Conservation (phyloP, 2,113 vertebrate species). For the Cavia aperea region DNA sequence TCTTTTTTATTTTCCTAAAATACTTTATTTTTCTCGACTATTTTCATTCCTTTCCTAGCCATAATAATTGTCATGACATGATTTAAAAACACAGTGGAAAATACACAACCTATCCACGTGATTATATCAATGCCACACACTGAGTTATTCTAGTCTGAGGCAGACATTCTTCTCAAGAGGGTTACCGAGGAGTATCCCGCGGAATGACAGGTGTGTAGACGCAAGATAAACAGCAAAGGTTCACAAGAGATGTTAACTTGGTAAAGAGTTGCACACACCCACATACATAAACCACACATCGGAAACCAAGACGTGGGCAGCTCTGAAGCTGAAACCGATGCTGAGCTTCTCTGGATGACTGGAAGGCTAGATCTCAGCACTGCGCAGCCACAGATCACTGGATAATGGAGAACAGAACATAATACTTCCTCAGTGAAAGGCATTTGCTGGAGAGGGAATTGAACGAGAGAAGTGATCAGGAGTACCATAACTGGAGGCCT, state of each 20-base stretch:
- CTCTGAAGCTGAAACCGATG: background rate
- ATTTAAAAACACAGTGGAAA: background rate
- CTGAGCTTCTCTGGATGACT: background rate
- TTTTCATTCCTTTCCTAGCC: background rate
- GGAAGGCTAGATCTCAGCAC: background rate
- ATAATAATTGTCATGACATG: background rate
- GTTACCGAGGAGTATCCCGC: background rate
- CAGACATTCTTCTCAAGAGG: background rate
- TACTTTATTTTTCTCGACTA: background rate
- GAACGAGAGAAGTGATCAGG: background rate
- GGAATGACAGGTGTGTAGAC: background rate
- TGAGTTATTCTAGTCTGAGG: background rate
- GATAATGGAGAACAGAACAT: background rate
- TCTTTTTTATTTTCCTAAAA: background rate
- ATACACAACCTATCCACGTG: background rate
- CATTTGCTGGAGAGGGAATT: background rate
- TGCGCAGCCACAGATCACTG: background rate
- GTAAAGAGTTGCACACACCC: background rate
- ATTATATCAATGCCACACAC: background rate
- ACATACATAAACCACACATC: background rate
- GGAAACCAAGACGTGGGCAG: background rate
- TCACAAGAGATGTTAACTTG: background rate
- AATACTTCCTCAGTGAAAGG: background rate
- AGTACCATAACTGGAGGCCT: background rate
- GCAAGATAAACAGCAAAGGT: background rate